Conservation (phyloP, 2,113 vertebrate species). For the Atherinomorus stipes region DNA sequence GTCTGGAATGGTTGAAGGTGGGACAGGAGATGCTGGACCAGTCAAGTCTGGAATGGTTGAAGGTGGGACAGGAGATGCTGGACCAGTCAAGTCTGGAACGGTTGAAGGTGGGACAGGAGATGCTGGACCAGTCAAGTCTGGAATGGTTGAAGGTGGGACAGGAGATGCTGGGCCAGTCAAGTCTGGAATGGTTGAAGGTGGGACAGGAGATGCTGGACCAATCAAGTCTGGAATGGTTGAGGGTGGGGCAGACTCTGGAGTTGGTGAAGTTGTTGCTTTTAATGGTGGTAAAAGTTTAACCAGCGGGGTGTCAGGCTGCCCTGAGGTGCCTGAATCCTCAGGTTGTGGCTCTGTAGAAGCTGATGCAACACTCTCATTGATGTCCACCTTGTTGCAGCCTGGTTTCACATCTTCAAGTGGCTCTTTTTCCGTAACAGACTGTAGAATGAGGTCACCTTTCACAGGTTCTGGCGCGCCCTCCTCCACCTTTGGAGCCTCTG, state of each 20-base stretch:
- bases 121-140: too few relatives aligned
- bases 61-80: too few relatives aligned
- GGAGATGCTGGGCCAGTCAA: not conserved
- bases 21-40: too few relatives aligned
- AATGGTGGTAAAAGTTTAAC: slow-evolving; percentile 8
- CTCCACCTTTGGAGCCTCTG: slow-evolving; percentile 27
- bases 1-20: too few relatives aligned
- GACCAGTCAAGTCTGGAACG: too few relatives aligned
- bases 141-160: too few relatives aligned
- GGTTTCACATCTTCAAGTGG: slow-evolving; percentile 34
- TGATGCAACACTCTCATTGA: slow-evolving; percentile 10
- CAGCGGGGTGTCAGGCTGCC: not conserved
- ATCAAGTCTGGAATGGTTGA: not conserved
- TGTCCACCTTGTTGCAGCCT: slow-evolving; percentile 48
- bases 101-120: too few relatives aligned
- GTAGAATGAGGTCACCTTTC: slow-evolving; percentile 14
- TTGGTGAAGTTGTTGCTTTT: not conserved
- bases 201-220: not conserved
- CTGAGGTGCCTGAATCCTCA: not conserved
- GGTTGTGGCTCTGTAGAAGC: slow-evolving; percentile 8
- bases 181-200: not conserved
- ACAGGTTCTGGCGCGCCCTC: slow-evolving; percentile 6
- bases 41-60: too few relatives aligned
- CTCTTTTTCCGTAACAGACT: slow-evolving; percentile 7
- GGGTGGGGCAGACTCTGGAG: not conserved